These are phyloP conservation scores for Oriolus oriolus DNA, from an alignment of 2,113 vertebrate species.

Conservation along the genomic window DNA sequence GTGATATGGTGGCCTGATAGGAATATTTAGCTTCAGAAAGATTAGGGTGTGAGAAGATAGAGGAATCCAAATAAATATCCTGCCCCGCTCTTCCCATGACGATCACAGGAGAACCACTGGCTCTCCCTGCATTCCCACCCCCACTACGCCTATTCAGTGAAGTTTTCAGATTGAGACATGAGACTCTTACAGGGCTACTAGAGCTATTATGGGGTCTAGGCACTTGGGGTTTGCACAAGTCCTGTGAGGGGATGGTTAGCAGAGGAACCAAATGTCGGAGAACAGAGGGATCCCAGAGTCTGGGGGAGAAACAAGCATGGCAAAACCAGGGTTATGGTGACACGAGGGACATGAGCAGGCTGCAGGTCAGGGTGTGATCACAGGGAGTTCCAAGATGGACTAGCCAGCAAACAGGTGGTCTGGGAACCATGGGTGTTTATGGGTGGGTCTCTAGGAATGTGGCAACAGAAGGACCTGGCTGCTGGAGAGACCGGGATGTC, in stretches of 20 bases:
- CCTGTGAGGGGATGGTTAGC: no score
- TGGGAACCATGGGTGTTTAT: neutral
- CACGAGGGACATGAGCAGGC: neutral
- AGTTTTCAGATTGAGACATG: neutral
- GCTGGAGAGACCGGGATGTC: neutral
- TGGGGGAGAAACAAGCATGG: neutral
- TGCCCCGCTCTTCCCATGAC: neutral
- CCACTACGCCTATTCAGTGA: neutral
- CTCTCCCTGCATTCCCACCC: neutral
- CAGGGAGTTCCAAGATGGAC: neutral
- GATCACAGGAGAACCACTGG: fast-evolving
- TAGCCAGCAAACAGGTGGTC: neutral
- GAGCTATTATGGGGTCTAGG: neutral
- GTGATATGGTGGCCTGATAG: neutral
- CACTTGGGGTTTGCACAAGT: neutral
- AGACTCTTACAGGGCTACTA: neutral
- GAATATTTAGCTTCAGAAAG: neutral
- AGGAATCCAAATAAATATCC: neutral
- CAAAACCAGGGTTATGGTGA: neutral
- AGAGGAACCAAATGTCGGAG: neutral
- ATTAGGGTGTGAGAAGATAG: neutral
- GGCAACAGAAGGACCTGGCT: neutral
- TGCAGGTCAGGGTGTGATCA: neutral
- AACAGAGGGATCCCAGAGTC: neutral
- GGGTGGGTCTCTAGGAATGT: neutral